Evolutionary conservation across 2,888 invertebrate species (phyloP), one percentile per base, ranked within the genome.

Genomic region (Trypoxylon attenuatum): DNA sequence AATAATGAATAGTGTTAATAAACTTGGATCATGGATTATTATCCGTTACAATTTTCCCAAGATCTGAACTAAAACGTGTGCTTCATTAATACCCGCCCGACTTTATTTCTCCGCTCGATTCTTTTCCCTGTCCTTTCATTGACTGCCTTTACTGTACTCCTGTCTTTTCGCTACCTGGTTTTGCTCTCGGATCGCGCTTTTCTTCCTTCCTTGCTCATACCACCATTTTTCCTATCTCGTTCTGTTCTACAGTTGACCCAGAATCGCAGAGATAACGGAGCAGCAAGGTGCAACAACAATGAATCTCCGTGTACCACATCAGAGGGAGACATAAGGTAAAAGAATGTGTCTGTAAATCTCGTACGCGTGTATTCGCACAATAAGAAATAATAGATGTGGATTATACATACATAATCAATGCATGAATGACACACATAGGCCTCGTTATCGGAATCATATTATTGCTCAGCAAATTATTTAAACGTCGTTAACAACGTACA

Each of bases 201-300:
- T 5, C 16, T 16, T 56, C 43, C n/a, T n/a, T n/a, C n/a, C n/a
- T 51, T 15, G 18, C 18, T 50, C 43, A 2, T 6, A 13, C 45
- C 50, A 8, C 1, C 15, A 23, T 51, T 42, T 33, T 21, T 41
- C 29, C 19, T 50, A 10, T 29, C 29, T 45, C 43, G 27, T 29
- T 49, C 46, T 39, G 50, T 46, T 68, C 53, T 62, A 58, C 69
- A 64, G 73, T 73, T 77, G 77, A 78, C 78, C 79, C 43, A 79
- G 76, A 78, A 79, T 76, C 67, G 71, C 52, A 21, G 64, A 73
- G 76, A 78, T 78, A 79, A 80, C 77, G 71, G 72, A 76, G 73
- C 62, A 63, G 71, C 68, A 77, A 76, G 76, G 72, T 76, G 71
- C 53, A 71, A 63, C 65, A 61, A 69, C 62, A 66, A 73, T 69